Conservation (phyloP, 1,140 invertebrate genomes). For the Bombus impatiens region DNA sequence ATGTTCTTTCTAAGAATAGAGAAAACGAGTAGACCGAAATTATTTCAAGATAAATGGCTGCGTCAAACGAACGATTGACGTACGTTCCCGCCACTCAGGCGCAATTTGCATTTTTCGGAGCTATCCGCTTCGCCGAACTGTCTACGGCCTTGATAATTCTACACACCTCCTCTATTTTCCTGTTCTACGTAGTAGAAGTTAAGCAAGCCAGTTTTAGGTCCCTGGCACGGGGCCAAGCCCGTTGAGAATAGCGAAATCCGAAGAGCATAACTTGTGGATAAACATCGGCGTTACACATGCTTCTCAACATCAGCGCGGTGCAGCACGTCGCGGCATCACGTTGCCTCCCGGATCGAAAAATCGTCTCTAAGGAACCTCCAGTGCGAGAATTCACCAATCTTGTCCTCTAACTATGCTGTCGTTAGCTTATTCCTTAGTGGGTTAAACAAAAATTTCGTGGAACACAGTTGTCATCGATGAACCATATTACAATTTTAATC, state of each 20-base stretch:
- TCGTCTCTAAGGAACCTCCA: background rate
- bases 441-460: too few relatives aligned
- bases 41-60: background rate
- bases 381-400: background rate
- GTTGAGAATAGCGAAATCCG: conserved; percentile 55
- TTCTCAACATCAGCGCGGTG: background rate
- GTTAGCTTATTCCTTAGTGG: too few relatives aligned
- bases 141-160: conserved; percentile 62
- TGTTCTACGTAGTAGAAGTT: conserved; percentile 43
- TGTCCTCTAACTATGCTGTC: too few relatives aligned
- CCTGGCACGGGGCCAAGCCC: conserved; percentile 52
- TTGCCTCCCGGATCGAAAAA: background rate
- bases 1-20: background rate
- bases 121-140: background rate
- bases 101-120: conserved; percentile 30
- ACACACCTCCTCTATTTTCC: conserved; percentile 63
- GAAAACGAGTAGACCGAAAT: background rate
- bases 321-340: background rate
- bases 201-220: conserved; percentile 60
- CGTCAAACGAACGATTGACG: conserved; percentile 14
- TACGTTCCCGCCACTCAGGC: background rate
- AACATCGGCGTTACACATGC: conserved; percentile 32
- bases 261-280: conserved; percentile 23
- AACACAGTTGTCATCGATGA: too few relatives aligned
- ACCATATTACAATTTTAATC: too few relatives aligned